Conservation (phyloP, 1,140 invertebrate genomes). For the Sminthurides bifidus region DNA sequence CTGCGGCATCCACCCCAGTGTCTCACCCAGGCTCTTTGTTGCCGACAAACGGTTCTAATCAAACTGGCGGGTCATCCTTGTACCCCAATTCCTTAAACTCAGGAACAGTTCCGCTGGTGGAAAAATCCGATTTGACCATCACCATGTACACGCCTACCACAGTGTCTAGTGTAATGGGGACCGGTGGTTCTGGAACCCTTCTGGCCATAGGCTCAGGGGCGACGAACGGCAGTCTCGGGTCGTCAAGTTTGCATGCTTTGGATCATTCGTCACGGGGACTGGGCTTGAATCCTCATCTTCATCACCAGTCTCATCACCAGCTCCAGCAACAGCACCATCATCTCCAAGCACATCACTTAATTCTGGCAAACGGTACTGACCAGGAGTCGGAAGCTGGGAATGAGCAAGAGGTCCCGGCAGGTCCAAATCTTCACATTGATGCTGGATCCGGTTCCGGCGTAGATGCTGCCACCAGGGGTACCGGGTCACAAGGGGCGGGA, state of each 20-base stretch:
- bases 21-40: neutral
- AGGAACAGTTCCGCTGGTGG: constrained; percentile 15
- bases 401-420: no score
- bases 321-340: constrained; percentile 1
- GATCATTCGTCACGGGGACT: neutral
- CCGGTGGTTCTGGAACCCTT: neutral
- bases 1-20: neutral
- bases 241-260: neutral
- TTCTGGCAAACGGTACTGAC: no score
- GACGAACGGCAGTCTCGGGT: neutral
- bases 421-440: constrained; percentile 8
- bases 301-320: constrained; percentile 11
- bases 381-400: no score
- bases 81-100: neutral
- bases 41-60: neutral
- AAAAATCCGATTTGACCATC: constrained; percentile 27
- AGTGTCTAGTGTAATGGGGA: constrained; percentile 4
- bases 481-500: constrained; percentile 2
- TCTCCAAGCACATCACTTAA: no score
- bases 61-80: neutral
- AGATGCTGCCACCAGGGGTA: neutral
- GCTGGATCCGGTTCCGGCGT: constrained; percentile 1
- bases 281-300: neutral
- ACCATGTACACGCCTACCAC: constrained; percentile 26
- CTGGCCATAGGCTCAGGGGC: neutral